Conservation (phyloP, 2,888 invertebrate genomes). For the Drosophila kambysellisi region DNA sequence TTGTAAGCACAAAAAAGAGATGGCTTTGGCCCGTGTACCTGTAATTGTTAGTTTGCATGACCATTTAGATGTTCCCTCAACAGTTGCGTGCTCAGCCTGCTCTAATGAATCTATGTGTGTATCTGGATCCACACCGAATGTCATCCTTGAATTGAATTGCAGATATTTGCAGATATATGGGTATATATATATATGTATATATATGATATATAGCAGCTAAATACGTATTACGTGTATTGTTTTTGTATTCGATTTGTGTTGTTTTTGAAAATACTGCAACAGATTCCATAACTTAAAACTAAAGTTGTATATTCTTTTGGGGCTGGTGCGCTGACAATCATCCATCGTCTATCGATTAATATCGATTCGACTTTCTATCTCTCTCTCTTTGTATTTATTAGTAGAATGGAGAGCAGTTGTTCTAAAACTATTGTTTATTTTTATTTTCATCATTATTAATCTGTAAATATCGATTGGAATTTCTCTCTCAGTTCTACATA, state of each 20-base stretch:
- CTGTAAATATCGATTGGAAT: background rate
- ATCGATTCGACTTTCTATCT: background rate
- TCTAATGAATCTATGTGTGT: slow-evolving; percentile 99
- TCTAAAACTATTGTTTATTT: background rate
- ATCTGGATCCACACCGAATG: slow-evolving; percentile 98
- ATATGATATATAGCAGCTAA: background rate
- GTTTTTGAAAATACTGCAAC: background rate
- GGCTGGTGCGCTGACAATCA: slow-evolving; percentile 32
- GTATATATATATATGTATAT: slow-evolving; percentile 15
- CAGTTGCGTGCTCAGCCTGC: slow-evolving; percentile 98
- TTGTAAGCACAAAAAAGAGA: slow-evolving; percentile 1
- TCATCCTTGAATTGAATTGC: slow-evolving; percentile 90
- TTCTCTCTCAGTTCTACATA: background rate
- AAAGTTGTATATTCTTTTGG: slow-evolving; percentile 2
- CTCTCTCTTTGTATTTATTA: background rate
- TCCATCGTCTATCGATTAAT: background rate
- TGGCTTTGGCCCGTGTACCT: slow-evolving; percentile 88
- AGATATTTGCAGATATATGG: slow-evolving; percentile 44
- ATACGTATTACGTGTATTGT: slow-evolving; percentile 56
- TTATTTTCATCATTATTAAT: background rate
- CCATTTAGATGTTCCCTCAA: slow-evolving; percentile 99
- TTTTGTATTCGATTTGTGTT: slow-evolving; percentile 56
- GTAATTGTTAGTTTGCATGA: slow-evolving; percentile 99
- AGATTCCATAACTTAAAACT: slow-evolving; percentile 15
- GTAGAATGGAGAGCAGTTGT: background rate